Evolutionary conservation across 2,888 invertebrate genomes (phyloP).

Genomic region (Leptinotarsa juncta): DNA sequence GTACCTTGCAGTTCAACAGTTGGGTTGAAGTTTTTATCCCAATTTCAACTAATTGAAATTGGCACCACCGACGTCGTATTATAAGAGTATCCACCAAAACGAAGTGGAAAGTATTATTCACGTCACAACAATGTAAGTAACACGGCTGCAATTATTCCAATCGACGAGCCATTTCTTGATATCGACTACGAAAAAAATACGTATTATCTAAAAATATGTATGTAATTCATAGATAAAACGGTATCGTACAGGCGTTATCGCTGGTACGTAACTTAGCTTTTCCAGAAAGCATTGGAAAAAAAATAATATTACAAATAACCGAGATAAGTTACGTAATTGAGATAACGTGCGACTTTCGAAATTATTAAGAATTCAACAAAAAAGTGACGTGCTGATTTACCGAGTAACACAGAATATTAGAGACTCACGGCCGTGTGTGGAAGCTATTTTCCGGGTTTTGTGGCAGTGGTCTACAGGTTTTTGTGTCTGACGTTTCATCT

Average conservation of each 20-base stretch:
- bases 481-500: too few species aligned
- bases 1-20: too few species aligned
- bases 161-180: not conserved
- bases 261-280: constrained; percentile 7
- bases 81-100: too few species aligned
- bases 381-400: not conserved
- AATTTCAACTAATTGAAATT: too few species aligned
- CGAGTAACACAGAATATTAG: not conserved
- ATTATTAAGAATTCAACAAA: not conserved
- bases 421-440: too few species aligned
- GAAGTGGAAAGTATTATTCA: too few species aligned
- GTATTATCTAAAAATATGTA: constrained; percentile 17
- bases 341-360: constrained; percentile 2
- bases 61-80: too few species aligned
- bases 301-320: constrained; percentile 20
- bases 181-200: not conserved
- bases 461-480: too few species aligned
- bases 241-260: constrained; percentile 7
- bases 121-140: too few species aligned
- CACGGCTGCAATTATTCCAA: too few species aligned
- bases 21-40: too few species aligned
- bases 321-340: constrained; percentile 23
- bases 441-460: too few species aligned
- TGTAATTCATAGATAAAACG: constrained; percentile 7
- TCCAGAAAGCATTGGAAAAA: constrained; percentile 10